Evolutionary conservation across 2,113 vertebrate species (phyloP).

Genomic region (Colius striatus): DNA sequence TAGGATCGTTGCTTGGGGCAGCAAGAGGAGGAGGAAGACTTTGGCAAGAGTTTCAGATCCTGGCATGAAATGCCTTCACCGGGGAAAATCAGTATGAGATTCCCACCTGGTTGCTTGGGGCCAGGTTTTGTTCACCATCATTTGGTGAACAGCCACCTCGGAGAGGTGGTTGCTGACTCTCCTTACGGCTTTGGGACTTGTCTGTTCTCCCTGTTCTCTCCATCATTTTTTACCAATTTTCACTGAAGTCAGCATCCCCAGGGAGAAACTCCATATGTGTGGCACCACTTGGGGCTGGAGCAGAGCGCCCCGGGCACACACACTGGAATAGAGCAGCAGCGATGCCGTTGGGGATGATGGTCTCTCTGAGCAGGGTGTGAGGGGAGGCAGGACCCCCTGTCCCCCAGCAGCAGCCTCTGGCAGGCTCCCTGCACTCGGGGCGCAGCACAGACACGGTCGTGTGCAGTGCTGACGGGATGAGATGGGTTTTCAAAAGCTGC

Average conservation of each 20-base stretch:
- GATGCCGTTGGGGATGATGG: not conserved
- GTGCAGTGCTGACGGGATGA: accelerated
- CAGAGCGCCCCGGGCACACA: accelerated
- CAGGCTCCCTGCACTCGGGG: accelerated
- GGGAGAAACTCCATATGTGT: accelerated
- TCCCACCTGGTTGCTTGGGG: not conserved
- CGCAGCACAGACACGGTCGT: accelerated
- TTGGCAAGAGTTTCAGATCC: not conserved
- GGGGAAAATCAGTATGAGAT: accelerated
- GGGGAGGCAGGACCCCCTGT: accelerated
- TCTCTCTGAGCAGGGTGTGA: accelerated
- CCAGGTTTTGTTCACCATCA: not conserved
- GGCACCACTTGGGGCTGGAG: not conserved
- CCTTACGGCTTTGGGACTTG: not conserved
- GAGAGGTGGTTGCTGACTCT: accelerated
- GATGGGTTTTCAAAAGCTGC: not conserved
- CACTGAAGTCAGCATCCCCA: accelerated
- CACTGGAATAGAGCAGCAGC: accelerated
- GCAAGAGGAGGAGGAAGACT: not conserved
- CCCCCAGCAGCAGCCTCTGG: no score
- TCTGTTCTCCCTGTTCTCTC: not conserved
- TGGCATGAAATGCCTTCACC: not conserved
- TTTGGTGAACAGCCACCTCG: accelerated
- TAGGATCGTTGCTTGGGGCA: not conserved
- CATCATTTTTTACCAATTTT: not conserved